Base-by-base conservation (phyloP, 2,797 vertebrate genomes). In the Myotis pilosus region DNA sequence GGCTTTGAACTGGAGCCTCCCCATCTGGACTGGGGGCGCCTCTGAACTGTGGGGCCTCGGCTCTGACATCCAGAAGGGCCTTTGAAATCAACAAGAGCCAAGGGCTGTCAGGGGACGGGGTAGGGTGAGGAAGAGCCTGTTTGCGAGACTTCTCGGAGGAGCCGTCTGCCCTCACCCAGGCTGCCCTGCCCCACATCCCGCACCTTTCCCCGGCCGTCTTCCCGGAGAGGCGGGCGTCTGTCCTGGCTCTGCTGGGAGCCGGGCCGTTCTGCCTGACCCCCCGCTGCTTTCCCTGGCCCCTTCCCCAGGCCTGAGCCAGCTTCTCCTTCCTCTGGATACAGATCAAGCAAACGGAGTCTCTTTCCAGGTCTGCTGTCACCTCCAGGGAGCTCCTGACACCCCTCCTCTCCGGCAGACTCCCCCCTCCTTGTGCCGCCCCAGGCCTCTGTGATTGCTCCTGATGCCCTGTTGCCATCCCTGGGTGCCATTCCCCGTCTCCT, bases 1-100 rank as follows among this genome's bases (percentile, higher is more conserved):
- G 83, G 83, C 96, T 97, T 97, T 97, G 94, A 96, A 96, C 92
- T 85, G 51, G 85, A 95, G 96, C 8, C 72, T 78, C 91, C 72
- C 94, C 96, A 95, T 97, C 96, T 97, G 92, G 95, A 94, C 72
- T 5, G 60, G 55, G 94, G 87, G 62, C 13, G 75, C 82, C 89
- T 89, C 62, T 92, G 30, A n/a, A 90, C 6, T 19, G 60, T 76
- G 92, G 87, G 82, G 92, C 74, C 28, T 57, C 86, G 86, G 96
- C 92, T 82, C 81, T 38, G 30, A 94, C 68, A 95, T 85, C 91
- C 92, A 95, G 85, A 69, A 79, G 62, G 57, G 88, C 69, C 94
- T 96, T 91, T 96, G 96, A 96, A 97, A 95, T 10, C 38, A 91
- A 96, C 88, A 30, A 80, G 92, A 80, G 79, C 82, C 87, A 80